These are phyloP conservation scores for Trachelus stipa DNA, from an alignment of 2,888 invertebrate species.

Conservation along the genomic window DNA sequence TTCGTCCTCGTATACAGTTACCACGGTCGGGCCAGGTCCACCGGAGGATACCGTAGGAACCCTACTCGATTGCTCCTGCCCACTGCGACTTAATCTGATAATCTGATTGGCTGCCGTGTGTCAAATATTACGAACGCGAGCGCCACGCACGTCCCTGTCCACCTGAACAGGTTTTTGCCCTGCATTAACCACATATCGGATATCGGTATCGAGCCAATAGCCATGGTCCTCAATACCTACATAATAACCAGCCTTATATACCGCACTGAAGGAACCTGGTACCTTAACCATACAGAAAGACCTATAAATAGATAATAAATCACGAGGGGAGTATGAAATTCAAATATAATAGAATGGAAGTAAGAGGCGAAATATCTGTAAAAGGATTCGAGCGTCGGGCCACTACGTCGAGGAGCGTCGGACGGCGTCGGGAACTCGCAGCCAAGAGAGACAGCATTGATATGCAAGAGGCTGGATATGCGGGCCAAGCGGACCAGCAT, in stretches of 20 bases:
- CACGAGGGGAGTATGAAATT: too few relatives aligned
- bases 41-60: too few relatives aligned
- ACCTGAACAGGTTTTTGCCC: conserved; percentile 5
- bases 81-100: conserved; percentile 54
- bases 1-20: conserved; percentile 7
- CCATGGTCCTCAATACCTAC: too few relatives aligned
- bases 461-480: conserved; percentile 54
- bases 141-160: conserved; percentile 12
- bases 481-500: conserved; percentile 39
- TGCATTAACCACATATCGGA: neutral
- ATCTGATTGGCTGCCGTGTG: conserved; percentile 60
- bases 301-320: too few relatives aligned
- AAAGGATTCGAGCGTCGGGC: neutral
- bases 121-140: conserved; percentile 59
- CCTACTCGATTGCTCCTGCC: too few relatives aligned
- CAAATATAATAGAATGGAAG: too few relatives aligned
- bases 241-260: too few relatives aligned
- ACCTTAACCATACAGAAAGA: too few relatives aligned
- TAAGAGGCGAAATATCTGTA: too few relatives aligned
- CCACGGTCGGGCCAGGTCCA: neutral
- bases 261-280: too few relatives aligned
- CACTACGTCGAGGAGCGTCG: conserved; percentile 17
- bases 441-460: conserved; percentile 42
- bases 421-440: conserved; percentile 27
- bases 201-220: too few relatives aligned